Conservation (phyloP, 2,797 vertebrate species). For the Pangasius larnaudii region DNA sequence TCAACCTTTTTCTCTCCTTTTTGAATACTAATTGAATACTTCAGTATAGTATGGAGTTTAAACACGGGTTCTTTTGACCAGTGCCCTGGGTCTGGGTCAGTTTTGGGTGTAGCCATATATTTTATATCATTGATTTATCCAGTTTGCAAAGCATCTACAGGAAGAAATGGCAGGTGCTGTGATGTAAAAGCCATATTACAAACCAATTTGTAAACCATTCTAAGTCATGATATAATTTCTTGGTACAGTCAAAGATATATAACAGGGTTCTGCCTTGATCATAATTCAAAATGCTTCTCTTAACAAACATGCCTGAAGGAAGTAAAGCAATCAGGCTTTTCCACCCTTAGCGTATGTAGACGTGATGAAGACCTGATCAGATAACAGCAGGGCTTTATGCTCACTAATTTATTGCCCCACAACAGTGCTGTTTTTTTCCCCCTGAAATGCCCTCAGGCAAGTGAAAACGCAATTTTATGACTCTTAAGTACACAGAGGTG, state of each 20-base stretch:
- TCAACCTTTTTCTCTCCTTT: not conserved
- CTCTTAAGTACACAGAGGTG: slow-evolving; percentile 18
- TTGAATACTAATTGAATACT: not conserved
- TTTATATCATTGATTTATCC: not conserved
- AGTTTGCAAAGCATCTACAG: not conserved
- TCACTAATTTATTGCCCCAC: slow-evolving; percentile 53
- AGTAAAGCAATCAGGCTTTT: slow-evolving; percentile 50
- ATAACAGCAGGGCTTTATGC: slow-evolving; percentile 52
- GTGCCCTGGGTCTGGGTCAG: not conserved
- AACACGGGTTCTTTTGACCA: not conserved
- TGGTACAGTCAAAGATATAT: slow-evolving; percentile 28
- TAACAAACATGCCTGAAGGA: slow-evolving; percentile 24
- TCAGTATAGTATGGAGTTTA: not conserved
- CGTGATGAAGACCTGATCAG: slow-evolving; percentile 49
- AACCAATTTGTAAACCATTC: slow-evolving; percentile 21
- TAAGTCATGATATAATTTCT: slow-evolving; percentile 28
- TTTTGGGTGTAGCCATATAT: not conserved
- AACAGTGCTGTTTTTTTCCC: slow-evolving; percentile 43
- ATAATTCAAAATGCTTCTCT: slow-evolving; percentile 32
- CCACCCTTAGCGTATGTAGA: slow-evolving; percentile 37
- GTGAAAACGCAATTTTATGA: slow-evolving; percentile 51
- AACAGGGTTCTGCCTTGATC: slow-evolving; percentile 22
- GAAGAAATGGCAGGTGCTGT: not conserved
- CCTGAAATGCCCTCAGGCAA: slow-evolving; percentile 44
- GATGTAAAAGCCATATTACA: not conserved